Evolutionary conservation across 2,888 invertebrate species (phyloP), one percentile per base, ranked within the genome.

Genomic region (Melinaea menophilus): DNA sequence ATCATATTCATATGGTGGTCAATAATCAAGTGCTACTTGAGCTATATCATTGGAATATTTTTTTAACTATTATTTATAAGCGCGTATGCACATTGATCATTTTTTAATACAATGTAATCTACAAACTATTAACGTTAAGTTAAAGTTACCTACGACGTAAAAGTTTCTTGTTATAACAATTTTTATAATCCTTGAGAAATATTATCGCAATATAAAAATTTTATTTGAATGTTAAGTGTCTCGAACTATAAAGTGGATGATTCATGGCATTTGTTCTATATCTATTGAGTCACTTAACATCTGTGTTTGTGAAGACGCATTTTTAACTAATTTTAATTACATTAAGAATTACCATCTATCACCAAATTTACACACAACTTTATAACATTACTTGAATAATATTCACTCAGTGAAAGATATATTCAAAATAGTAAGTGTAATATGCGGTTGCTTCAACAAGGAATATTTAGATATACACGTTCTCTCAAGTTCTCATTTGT

Each of bases 241-340:
- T 31, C 7, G 31, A 51, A 22, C 51, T 51, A 31, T 64, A 34
- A 58, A 57, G 22, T 34, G 51, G 59, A 31, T 68, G 66, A 66
- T 66, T 68, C 68, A 68, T 54, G 61, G 47, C 58, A 66, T 61
- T 60, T 58, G 60, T 64, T 41, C 55, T 46, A 58, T 56, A 66
- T 66, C 60, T 57, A 64, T 68, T 66, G 64, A 58, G 61, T 60
- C 62, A 68, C 54, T 62, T 66, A 68, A 58, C 57, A 47, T 41
- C 47, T 46, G 11, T 51, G 57, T 59, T 45, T 60, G 55, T 37
- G 51, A 46, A 51, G 59, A 45, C 13, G 34, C 62, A 68, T 64
- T 66, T 66, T 60, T 58, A 46, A 58, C 61, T 62, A 60, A 64
- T 60, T 58, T 62, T 58, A 46, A 45, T 35, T 45, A 46, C 11